Base-by-base conservation (phyloP, 1,140 invertebrate genomes). In the Dryas iulia region DNA sequence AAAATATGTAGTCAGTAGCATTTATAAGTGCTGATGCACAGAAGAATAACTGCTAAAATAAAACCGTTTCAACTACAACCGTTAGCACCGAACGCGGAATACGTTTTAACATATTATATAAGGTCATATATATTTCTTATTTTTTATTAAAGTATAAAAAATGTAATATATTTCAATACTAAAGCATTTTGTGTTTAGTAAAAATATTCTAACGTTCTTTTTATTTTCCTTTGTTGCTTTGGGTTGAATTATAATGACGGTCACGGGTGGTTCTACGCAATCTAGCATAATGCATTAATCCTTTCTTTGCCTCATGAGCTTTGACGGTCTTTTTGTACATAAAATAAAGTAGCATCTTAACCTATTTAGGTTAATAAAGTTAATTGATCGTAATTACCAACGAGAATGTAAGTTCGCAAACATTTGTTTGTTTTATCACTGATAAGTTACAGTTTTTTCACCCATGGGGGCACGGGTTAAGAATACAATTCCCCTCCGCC, bases 281-380 rank as follows among this genome's bases (percentile, higher is more conserved):
- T 53, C n/a, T 53, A 53, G 31, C 47, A 60, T 47, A 28, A 62
- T 47, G 39, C 59, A 30, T 52, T 61, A 61, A 53, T 47, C 39
- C 39, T 35, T 47, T 61, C 59, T 61, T 7, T 62, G 25, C 31
- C 24, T 11, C 26, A 62, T 62, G 26, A 62, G 39, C 18, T 53
- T 30, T 53, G 8, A 26, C 8, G 24, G n/a, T 60, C 31, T 11
- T 60, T 60, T 60, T 60, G 39, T 21, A 47, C 8, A 21, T 47
- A 47, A 47, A 47, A 47, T 47, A 47, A 47, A 18, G 8, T 47
- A 21, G 6, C 18, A 47, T 47, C 39, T 47, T 47, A 47, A 47
- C 39, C 7, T 47, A 3, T 47, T 21, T 10, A 2, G 18, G 10
- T 21, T 18, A 8, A 47, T 14, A 14, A 21, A 47, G n/a, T n/a